These are phyloP conservation scores for Dissostichus mawsoni DNA, from an alignment of 2,113 vertebrate genomes.

Conservation along the genomic window DNA sequence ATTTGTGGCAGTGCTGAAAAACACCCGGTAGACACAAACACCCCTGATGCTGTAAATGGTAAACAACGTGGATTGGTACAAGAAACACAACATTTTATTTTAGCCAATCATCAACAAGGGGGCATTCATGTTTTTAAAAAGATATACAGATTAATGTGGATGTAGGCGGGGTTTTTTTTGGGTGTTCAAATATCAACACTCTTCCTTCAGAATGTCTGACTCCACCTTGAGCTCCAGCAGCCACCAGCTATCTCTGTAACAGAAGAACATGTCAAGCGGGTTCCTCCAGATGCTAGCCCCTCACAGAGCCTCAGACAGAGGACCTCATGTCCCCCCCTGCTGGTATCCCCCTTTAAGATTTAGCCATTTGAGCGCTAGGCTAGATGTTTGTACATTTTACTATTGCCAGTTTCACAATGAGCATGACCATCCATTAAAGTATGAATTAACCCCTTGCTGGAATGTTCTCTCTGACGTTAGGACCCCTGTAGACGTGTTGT, in stretches of 20 bases:
- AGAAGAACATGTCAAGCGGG: constrained; percentile 46
- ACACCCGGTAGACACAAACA: too few species aligned
- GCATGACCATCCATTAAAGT: constrained; percentile 78
- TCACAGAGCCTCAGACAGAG: constrained; percentile 31
- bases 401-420: constrained; percentile 64
- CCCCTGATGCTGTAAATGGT: too few species aligned
- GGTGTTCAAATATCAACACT: too few species aligned
- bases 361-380: constrained; percentile 70
- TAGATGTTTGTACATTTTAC: constrained; percentile 76
- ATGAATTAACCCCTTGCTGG: constrained; percentile 71
- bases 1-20: too few species aligned
- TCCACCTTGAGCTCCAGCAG: neutral
- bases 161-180: too few species aligned
- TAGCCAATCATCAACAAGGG: too few species aligned
- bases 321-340: constrained; percentile 60
- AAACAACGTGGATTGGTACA: too few species aligned
- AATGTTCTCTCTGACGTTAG: constrained; percentile 77
- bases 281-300: constrained; percentile 4
- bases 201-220: too few species aligned
- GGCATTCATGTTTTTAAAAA: too few species aligned
- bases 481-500: constrained; percentile 75
- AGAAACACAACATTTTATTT: too few species aligned
- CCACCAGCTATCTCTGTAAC: constrained; percentile 36
- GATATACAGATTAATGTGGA: too few species aligned
- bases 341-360: constrained; percentile 66